Evolutionary conservation across 1,140 invertebrate species (phyloP).

Genomic region (Xylocopa sonorina): DNA sequence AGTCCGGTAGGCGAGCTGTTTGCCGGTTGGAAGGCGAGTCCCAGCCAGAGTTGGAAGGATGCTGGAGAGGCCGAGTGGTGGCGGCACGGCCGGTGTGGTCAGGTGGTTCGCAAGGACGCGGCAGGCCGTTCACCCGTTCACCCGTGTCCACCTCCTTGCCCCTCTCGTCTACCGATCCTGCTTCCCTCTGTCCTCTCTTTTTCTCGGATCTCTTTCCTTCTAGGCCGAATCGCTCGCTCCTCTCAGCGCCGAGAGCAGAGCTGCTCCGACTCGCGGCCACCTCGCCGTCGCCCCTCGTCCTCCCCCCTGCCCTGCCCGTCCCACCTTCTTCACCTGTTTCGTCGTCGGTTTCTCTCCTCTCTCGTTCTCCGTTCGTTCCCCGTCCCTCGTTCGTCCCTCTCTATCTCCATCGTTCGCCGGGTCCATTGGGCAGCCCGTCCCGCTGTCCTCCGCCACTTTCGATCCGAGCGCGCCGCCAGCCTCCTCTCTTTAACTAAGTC

Average conservation of each 20-base stretch:
- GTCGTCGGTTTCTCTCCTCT: constrained; percentile 16
- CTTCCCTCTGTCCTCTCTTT: constrained; percentile 35
- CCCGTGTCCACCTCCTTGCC: constrained; percentile 62
- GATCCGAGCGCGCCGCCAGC: constrained; percentile 37
- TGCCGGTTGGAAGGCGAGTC: constrained; percentile 67
- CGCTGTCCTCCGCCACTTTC: constrained; percentile 41
- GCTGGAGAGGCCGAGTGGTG: constrained; percentile 77
- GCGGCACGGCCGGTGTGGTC: constrained; percentile 80
- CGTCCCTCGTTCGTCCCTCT: neutral
- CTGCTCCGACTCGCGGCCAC: constrained; percentile 22
- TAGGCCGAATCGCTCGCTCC: constrained; percentile 10
- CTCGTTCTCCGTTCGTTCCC: neutral
- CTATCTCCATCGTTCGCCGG: no score
- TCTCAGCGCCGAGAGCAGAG: constrained; percentile 16
- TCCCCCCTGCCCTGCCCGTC: neutral
- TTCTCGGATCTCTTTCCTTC: constrained; percentile 43
- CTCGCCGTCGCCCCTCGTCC: neutral
- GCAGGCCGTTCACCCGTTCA: constrained; percentile 81
- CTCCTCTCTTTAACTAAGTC: constrained; percentile 58
- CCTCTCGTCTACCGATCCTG: constrained; percentile 9
- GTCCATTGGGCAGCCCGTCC: constrained; percentile 3
- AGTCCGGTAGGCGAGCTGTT: constrained; percentile 67
- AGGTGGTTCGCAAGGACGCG: constrained; percentile 83
- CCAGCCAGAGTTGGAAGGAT: constrained; percentile 69
- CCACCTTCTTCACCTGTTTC: constrained; percentile 24